Evolutionary conservation across 53 echinoderm and acorn worm species (phyloP).

Genomic region (Echinometra lucunter): DNA sequence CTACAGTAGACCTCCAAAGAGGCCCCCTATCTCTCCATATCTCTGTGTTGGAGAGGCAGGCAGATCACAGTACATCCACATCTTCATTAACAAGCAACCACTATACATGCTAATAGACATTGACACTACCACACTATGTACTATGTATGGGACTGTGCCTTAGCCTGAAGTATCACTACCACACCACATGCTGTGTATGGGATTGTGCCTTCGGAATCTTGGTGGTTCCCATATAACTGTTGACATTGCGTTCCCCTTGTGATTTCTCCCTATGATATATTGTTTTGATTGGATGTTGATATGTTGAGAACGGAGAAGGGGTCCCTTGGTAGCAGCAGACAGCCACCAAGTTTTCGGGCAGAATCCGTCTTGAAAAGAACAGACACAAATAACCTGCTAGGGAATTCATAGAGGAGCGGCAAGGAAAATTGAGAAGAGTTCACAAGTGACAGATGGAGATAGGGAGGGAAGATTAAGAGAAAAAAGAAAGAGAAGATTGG

Average conservation of each 20-base stretch:
- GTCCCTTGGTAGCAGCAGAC: neutral
- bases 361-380: neutral
- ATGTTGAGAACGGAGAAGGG: constrained; percentile 15
- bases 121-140: constrained; percentile 14
- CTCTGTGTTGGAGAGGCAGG: neutral
- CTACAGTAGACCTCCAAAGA: neutral
- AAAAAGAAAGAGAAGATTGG: constrained; percentile 34
- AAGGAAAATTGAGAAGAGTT: neutral
- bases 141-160: constrained; percentile 1
- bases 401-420: neutral
- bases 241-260: constrained; percentile 42
- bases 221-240: constrained; percentile 26
- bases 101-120: constrained; percentile 18
- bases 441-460: constrained; percentile 13
- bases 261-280: constrained; percentile 40
- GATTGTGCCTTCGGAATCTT: neutral
- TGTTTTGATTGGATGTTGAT: constrained; percentile 53
- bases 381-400: neutral
- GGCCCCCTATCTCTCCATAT: neutral
- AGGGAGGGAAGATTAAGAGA: neutral
- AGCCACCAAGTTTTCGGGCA: neutral
- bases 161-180: no score
- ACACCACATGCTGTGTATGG: neutral
- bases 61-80: constrained; percentile 52
- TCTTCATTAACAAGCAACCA: constrained; percentile 47